Base-by-base conservation (phyloP, 2,797 vertebrate genomes). In the Podargus strigoides region DNA sequence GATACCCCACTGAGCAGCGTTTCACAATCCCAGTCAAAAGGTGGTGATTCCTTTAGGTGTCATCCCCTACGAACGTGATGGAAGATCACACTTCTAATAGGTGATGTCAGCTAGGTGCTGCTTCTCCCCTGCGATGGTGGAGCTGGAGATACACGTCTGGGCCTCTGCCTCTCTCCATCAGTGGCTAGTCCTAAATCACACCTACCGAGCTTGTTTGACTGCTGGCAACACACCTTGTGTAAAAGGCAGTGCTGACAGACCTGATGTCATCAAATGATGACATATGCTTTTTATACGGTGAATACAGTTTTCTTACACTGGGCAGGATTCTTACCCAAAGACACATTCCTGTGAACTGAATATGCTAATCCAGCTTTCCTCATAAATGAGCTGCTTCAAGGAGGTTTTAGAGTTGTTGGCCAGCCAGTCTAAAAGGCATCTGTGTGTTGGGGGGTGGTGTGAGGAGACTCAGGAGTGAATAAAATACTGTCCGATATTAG, bases 371-470 rank as follows among this genome's bases (percentile, higher is more conserved):
- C 69, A 69, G 62, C 16, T 85, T 90, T 90, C 50, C 75, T 88
- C 39, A 28, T 64, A 53, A 86, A 91, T 30, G 69, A 78, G 91
- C 80, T 73, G 79, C 53, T 93, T 66, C 66, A 86, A 85, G 93
- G 79, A 75, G 60, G 27, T 90, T 83, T 60, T 86, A 24, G 30
- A 67, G 58, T 27, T 85, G 81, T 74, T 87, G 67, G 89, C 75
- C 91, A 90, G 91, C 34, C 8, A 4, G 69, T 80, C 79, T 94
- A 9, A 95, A 96, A 95, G 84, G 92, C 89, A 81, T 63, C 86
- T 88, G 53, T 96, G 66, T 95, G 46, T 79, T 26, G 27, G 52
- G 90, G 92, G 89, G 80, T 89, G 82, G 41, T 58, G 53, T 59
- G 86, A 87, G 79, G 89, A 86, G 83, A 85, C 63, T 85, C 28